Evolutionary conservation across 35 echinoderm and acorn worm species (phyloP).

Genomic region (Hemicentrotus pulcherrimus): DNA sequence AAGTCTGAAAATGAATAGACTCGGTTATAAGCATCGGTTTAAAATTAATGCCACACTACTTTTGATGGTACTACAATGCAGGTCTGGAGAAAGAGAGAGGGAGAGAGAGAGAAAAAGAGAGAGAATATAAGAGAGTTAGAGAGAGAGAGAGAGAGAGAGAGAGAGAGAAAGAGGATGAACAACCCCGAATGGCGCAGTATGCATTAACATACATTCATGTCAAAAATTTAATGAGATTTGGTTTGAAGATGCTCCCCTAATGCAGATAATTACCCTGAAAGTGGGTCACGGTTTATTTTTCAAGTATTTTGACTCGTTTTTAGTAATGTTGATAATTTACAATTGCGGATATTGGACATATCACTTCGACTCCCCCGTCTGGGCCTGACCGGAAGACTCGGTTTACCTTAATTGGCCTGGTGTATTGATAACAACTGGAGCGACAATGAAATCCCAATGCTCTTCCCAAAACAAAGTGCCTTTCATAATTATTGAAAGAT

Average conservation of each 20-base stretch:
- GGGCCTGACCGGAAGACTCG: background rate
- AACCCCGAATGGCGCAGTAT: background rate
- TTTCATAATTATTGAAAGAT: background rate
- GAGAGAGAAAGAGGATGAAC: no score
- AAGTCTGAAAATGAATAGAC: no score
- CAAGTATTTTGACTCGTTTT: background rate
- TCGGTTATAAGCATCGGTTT: no score
- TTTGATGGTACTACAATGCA: no score
- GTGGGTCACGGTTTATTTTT: background rate
- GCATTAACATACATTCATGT: no score
- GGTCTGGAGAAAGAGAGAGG: no score
- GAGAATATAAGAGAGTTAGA: no score
- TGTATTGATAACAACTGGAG: background rate
- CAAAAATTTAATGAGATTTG: background rate
- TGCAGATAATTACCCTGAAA: background rate
- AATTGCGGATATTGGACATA: conserved; percentile 21
- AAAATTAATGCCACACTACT: no score
- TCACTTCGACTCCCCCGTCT: background rate
- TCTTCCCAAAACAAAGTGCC: background rate
- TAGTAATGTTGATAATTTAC: background rate
- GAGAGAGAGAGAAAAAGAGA: no score
- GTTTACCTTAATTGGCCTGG: conserved; percentile 33
- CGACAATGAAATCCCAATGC: background rate
- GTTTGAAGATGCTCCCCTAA: background rate
- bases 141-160: no score